Base-by-base conservation (phyloP, 2,113 vertebrate species). In the Odocoileus virginianus region DNA sequence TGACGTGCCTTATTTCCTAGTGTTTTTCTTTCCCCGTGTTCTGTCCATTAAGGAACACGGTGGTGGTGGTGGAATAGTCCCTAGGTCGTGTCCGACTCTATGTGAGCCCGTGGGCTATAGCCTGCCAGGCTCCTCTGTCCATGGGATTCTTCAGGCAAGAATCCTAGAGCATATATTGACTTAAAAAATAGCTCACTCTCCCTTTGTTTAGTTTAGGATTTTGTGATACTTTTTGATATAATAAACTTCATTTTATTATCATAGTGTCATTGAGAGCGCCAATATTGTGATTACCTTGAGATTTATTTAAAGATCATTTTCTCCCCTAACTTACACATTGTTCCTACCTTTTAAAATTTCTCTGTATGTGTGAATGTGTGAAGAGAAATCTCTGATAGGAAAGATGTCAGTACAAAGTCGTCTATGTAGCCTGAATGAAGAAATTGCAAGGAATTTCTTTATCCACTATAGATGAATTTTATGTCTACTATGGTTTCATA, bases 1-100 rank as follows among this genome's bases (percentile, higher is more conserved):
- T 50, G 57, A 6, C 2, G 7, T 57, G 74, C 30, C 50, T 71
- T 40, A 50, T 50, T 71, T n/a, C 74, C 83, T 19, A 71, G 30
- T 87, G 55, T 57, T 9, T 78, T 30, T 54, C 47, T 86, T 36
- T 23, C 71, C 13, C 23, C 8, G 2, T 91, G 76, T 67, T 87
- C 40, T 90, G 50, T 57, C 14, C 40, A 21, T 50, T 50, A 52
- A 78, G 64, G 45, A 78, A 21, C n/a, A 40, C 5, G 0, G 36
- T 6, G 36, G 67, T 40, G 19, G 36, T 6, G 10, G 21, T 13
- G 67, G 19, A 40, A 12, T 71, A 71, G 67, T 23, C n/a, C 67
- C 19, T 23, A 71, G n/a, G 10, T 40, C 0, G 1, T 40, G 19
- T 71, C n/a, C 2, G 2, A 71, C 19, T 40, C 67, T 23, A 0